These are phyloP conservation scores for Geodia barretti DNA, from an alignment of 37 sponge, comb jelly and placozoan genomes.

Conservation along the genomic window DNA sequence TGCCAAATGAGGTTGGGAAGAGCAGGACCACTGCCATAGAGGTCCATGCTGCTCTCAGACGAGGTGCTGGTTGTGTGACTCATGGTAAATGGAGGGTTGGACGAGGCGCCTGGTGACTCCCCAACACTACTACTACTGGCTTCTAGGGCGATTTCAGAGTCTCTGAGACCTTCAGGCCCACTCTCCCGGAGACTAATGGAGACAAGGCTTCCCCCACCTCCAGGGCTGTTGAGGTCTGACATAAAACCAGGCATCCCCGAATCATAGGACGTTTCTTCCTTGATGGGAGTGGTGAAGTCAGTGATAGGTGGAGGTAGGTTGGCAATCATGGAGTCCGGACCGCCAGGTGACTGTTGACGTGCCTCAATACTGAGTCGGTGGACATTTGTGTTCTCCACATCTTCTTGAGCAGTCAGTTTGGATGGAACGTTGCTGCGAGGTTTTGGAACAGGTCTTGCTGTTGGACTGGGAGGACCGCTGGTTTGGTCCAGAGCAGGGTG, in stretches of 20 bases:
- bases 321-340: too few species aligned
- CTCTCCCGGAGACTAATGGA: background rate
- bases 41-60: background rate
- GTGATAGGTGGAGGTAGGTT: background rate
- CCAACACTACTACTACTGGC: too few species aligned
- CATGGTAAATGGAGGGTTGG: background rate
- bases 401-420: too few species aligned
- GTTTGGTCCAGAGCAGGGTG: too few species aligned
- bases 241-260: background rate
- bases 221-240: background rate
- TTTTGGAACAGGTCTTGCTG: too few species aligned
- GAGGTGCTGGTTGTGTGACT: background rate
- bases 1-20: background rate
- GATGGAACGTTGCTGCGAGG: too few species aligned
- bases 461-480: too few species aligned
- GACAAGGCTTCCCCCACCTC: background rate
- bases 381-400: too few species aligned
- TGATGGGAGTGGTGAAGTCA: background rate
- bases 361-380: background rate
- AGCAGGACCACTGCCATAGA: background rate
- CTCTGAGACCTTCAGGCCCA: background rate
- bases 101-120: background rate
- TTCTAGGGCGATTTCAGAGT: too few species aligned
- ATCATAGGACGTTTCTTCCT: background rate
- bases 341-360: background rate